Evolutionary conservation across 2,113 vertebrate genomes (phyloP), one percentile per base, ranked within the genome.

Genomic region (Melanocharis versteri): DNA sequence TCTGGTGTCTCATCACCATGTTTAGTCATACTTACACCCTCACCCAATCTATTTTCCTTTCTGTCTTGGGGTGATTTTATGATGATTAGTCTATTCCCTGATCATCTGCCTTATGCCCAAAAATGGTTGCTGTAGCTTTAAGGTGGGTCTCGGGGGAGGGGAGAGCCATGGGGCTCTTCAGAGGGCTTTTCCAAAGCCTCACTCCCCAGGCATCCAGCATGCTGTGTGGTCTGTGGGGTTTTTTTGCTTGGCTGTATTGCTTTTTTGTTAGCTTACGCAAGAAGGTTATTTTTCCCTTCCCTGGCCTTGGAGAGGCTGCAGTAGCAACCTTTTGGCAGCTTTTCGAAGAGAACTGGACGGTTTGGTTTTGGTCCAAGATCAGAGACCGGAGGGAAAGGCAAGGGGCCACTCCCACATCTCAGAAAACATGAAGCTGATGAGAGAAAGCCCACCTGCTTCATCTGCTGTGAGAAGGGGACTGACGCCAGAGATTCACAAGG

Each of bases 311-410:
- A 58, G 20, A 18, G 20, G 20, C 11, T 58, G 54, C 54, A 76
- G 20, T 24, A 76, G 27, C 15, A 76, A 31, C 15, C 6, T 15
- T 47, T 76, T 0, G 0, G 15, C 0, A 1, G 15, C 13, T 75
- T 48, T 47, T 60, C 2, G 0, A 47, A 37, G n/a, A 31, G 20
- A 58, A 18, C 12, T 37, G 12, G 27, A 37, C 2, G 3, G 44
- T 60, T 48, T 48, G 27, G n/a, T 24, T 60, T 48, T 76, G 39
- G 39, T 56, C 31, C 1, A 1, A 76, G 27, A 31, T 37, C 44
- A 48, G n/a, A 60, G n/a, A 31, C 27, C 1, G 0, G 15, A 1
- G 7, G 42, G 20, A 75, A 58, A 37, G 15, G n/a, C 0, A 1
- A 31, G 20, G 44, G 42, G 42, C 26, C 28, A 3, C 42, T 11